Conservation (phyloP, 37 sponge, comb jelly and placozoan genomes). For the Hormiphora californensis region DNA sequence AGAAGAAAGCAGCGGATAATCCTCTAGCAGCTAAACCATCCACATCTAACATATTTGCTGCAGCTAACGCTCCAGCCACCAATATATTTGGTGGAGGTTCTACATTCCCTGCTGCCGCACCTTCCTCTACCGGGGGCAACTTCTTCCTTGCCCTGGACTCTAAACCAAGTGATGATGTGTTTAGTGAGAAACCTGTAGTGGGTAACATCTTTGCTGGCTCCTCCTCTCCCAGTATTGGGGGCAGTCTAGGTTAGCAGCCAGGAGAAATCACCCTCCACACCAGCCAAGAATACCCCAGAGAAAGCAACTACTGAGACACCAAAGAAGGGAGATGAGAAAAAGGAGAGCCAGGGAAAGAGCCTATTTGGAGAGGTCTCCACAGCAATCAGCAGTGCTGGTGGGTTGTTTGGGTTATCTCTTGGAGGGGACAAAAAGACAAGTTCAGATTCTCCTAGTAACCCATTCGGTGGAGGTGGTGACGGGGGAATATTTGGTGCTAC, state of each 20-base stretch:
- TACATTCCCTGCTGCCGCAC: too few species aligned
- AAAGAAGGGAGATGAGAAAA: background rate
- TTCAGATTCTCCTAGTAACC: background rate
- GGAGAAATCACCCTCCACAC: conserved; percentile 29
- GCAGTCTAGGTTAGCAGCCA: conserved; percentile 40
- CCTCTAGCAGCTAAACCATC: conserved; percentile 28
- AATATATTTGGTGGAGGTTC: too few species aligned
- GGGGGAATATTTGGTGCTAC: background rate
- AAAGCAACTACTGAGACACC: background rate
- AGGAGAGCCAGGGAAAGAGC: background rate
- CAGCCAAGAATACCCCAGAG: background rate
- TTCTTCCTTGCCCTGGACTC: too few species aligned
- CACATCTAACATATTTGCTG: conserved; percentile 19
- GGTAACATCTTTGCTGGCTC: too few species aligned
- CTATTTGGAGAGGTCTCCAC: background rate
- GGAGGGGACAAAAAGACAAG: background rate
- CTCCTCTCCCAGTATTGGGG: conserved; percentile 40
- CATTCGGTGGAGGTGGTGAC: background rate
- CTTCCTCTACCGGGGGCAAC: too few species aligned
- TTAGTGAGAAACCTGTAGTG: too few species aligned
- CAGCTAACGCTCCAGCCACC: background rate
- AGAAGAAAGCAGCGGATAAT: background rate
- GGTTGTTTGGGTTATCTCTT: background rate
- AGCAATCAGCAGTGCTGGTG: background rate
- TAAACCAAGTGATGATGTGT: too few species aligned